Evolutionary conservation across 2,113 vertebrate genomes (phyloP).

Genomic region (Burhinus bistriatus): DNA sequence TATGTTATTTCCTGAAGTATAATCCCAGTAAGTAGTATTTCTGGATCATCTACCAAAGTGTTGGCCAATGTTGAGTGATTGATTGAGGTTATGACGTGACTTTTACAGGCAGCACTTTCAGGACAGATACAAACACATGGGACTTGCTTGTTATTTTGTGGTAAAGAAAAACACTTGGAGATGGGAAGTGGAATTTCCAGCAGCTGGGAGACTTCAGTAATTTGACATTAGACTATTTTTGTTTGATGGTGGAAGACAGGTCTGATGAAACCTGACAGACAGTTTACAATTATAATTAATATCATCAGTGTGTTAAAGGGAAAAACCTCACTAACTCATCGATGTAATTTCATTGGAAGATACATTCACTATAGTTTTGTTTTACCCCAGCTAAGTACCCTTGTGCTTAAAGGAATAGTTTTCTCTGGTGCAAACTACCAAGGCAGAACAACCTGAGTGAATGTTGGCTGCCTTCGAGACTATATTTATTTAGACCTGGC

Average conservation of each 20-base stretch:
- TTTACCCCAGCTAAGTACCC: not conserved
- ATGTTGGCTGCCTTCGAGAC: not conserved
- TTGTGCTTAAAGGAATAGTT: not conserved
- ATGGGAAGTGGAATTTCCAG: not conserved
- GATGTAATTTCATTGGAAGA: not conserved
- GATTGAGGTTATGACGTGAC: slow-evolving; percentile 59
- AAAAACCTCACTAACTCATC: not conserved
- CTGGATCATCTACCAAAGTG: slow-evolving; percentile 33
- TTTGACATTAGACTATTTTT: slow-evolving; percentile 17
- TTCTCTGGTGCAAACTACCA: not conserved
- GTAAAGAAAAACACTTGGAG: slow-evolving; percentile 25
- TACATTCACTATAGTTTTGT: not conserved
- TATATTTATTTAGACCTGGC: not conserved
- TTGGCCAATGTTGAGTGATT: slow-evolving; percentile 35
- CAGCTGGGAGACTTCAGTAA: slow-evolving; percentile 4
- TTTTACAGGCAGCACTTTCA: slow-evolving; percentile 39
- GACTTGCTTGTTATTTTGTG: slow-evolving; percentile 13
- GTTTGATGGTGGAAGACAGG: slow-evolving; percentile 15
- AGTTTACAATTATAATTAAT: slow-evolving; percentile 20
- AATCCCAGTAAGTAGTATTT: slow-evolving; percentile 45
- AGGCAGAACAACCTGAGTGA: not conserved
- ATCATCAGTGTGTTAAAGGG: not conserved
- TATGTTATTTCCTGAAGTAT: slow-evolving; percentile 11
- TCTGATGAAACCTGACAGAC: slow-evolving; percentile 3
- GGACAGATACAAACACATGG: not conserved